These are phyloP conservation scores for Cercopithecus diana DNA, from an alignment of 2,797 vertebrate genomes.

Conservation along the genomic window DNA sequence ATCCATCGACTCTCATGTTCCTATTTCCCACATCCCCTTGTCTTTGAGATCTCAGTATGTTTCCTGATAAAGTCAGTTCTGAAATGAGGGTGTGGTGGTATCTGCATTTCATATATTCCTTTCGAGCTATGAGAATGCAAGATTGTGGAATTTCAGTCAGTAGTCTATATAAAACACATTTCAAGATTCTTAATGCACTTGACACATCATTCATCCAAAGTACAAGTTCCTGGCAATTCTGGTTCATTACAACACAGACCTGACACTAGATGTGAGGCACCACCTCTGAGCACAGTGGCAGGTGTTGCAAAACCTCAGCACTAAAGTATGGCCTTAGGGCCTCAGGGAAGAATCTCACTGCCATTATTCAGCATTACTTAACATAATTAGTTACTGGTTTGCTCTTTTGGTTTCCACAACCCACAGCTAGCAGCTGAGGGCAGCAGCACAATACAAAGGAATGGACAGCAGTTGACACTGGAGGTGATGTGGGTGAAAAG, in stretches of 20 bases:
- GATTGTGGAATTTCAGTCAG: neutral
- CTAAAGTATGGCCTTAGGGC: neutral
- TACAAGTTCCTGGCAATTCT: constrained; percentile 18
- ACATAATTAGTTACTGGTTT: constrained; percentile 54
- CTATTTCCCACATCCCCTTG: neutral
- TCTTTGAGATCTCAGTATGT: neutral
- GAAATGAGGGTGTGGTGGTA: neutral
- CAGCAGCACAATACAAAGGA: neutral
- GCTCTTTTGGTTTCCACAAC: constrained; percentile 4
- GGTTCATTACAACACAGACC: neutral
- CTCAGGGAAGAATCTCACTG: neutral
- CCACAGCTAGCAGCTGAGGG: neutral
- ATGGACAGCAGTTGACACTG: neutral
- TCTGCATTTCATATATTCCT: neutral
- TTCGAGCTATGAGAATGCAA: neutral
- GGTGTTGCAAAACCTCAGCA: constrained; percentile 10
- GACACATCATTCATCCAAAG: neutral
- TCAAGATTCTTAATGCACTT: constrained; percentile 11
- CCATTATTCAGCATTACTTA: constrained; percentile 28
- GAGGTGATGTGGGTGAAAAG: neutral
- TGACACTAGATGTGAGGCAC: neutral
- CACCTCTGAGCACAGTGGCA: neutral
- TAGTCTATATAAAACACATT: neutral
- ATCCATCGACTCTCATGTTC: neutral
- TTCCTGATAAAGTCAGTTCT: neutral